Percentiles rank a stretch among this genome's conserved stretches.
phyloP scores from a whole-genome alignment of 1,140 invertebrate genomes.

The Amphibalanus amphitrite region DNA sequence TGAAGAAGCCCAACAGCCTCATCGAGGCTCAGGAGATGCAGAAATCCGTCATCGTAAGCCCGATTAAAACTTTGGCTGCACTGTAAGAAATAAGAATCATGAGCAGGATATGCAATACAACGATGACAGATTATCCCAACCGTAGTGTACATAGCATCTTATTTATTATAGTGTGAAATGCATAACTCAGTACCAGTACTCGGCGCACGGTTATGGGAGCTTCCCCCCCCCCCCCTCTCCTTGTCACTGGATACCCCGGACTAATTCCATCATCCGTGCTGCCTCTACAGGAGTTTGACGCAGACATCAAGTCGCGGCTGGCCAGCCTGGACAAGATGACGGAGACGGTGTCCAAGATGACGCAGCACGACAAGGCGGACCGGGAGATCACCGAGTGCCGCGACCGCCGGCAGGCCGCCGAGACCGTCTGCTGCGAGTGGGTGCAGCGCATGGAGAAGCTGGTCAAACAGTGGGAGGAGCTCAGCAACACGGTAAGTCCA shows the following conservation, averaged over 20 bases:
- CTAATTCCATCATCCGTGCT: too few species aligned
- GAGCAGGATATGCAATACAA: too few species aligned
- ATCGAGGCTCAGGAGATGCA: neutral
- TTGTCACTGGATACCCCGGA: too few species aligned
- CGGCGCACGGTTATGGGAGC: too few species aligned
- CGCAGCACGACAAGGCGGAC: neutral
- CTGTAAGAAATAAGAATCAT: too few species aligned
- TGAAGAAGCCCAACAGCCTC: too few species aligned
- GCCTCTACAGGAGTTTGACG: slow-evolving; percentile 4
- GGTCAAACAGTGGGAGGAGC: slow-evolving; percentile 1
- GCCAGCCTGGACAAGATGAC: slow-evolving; percentile 1
- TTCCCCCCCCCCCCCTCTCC: too few species aligned
- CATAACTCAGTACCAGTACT: too few species aligned
- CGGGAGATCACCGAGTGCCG: neutral
- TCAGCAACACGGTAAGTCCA: neutral
- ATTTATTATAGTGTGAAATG: too few species aligned
- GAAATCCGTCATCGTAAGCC: neutral
- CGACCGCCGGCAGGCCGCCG: neutral
- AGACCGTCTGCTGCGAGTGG: slow-evolving; percentile 2
- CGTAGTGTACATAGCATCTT: too few species aligned
- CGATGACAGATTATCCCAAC: too few species aligned
- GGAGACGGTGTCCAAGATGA: slow-evolving; percentile 4
- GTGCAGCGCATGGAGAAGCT: neutral
- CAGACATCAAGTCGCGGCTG: neutral
- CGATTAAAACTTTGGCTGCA: too few species aligned